These are phyloP conservation scores for Sminthurides aquaticus DNA, from an alignment of 2,888 invertebrate species.

Conservation along the genomic window DNA sequence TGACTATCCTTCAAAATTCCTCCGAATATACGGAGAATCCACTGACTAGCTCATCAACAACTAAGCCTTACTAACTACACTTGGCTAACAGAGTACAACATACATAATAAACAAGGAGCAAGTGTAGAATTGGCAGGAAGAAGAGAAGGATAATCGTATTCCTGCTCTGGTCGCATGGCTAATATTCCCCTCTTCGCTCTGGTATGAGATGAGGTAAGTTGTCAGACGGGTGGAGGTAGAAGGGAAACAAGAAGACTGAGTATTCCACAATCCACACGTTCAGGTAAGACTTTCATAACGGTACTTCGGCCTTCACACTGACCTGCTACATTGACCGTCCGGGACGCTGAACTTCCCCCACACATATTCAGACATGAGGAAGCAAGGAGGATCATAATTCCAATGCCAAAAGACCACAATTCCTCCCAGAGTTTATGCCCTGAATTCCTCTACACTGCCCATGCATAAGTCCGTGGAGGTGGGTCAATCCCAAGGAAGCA, in stretches of 20 bases:
- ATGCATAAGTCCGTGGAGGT: background rate
- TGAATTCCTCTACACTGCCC: background rate
- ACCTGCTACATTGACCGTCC: constrained; percentile 44
- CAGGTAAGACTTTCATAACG: constrained; percentile 30
- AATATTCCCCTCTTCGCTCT: too few species aligned
- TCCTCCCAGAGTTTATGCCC: background rate
- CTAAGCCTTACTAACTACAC: too few species aligned
- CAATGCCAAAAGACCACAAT: background rate
- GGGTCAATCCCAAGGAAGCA: too few species aligned
- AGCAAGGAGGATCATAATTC: background rate
- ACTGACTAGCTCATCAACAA: too few species aligned
- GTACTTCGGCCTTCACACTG: constrained; percentile 44
- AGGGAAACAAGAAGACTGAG: background rate
- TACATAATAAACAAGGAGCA: too few species aligned
- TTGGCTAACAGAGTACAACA: too few species aligned
- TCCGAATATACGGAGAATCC: too few species aligned
- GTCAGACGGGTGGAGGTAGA: constrained; percentile 41
- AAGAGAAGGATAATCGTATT: too few species aligned
- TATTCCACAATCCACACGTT: background rate
- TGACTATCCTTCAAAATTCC: too few species aligned
- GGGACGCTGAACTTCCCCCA: constrained; percentile 42
- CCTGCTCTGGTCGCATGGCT: too few species aligned
- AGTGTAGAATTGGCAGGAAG: too few species aligned
- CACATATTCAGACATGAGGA: constrained; percentile 18
- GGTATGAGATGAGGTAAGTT: too few species aligned